Evolutionary conservation across 2,888 invertebrate genomes (phyloP).

Genomic region (Osmoderma eremita): DNA sequence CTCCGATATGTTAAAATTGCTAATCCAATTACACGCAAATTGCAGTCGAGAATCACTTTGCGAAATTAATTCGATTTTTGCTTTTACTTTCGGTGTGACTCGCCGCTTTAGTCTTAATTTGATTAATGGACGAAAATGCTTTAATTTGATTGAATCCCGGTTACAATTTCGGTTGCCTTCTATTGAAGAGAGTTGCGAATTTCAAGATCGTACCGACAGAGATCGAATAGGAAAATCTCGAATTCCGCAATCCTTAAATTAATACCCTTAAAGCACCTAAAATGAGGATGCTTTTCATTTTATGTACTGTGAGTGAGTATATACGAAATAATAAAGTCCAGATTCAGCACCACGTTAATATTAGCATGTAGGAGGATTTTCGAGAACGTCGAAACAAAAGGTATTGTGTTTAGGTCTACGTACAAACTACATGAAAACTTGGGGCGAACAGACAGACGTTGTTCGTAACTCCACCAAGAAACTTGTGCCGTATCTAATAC

Average conservation of each 20-base stretch:
- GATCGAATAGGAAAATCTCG: background rate
- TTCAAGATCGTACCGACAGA: background rate
- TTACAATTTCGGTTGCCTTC: constrained; percentile 16
- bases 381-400: too few relatives aligned
- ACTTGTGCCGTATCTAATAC: constrained; percentile 4
- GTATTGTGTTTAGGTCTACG: too few relatives aligned
- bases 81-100: constrained; percentile 19
- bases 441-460: background rate
- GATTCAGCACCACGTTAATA: too few relatives aligned
- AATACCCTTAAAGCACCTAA: too few relatives aligned
- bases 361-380: too few relatives aligned
- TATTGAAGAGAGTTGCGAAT: background rate
- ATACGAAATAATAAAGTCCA: too few relatives aligned
- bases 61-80: constrained; percentile 32
- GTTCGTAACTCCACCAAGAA: constrained; percentile 6
- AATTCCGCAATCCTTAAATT: background rate
- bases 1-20: constrained; percentile 15
- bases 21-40: constrained; percentile 27
- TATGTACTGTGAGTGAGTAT: too few relatives aligned
- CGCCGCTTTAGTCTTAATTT: constrained; percentile 27
- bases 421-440: constrained; percentile 1
- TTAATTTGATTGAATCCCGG: constrained; percentile 13
- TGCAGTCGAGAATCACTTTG: constrained; percentile 21
- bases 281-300: too few relatives aligned
- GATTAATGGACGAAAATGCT: constrained; percentile 34